Conservation (phyloP, 2,113 vertebrate species). For the Arenaria interpres region DNA sequence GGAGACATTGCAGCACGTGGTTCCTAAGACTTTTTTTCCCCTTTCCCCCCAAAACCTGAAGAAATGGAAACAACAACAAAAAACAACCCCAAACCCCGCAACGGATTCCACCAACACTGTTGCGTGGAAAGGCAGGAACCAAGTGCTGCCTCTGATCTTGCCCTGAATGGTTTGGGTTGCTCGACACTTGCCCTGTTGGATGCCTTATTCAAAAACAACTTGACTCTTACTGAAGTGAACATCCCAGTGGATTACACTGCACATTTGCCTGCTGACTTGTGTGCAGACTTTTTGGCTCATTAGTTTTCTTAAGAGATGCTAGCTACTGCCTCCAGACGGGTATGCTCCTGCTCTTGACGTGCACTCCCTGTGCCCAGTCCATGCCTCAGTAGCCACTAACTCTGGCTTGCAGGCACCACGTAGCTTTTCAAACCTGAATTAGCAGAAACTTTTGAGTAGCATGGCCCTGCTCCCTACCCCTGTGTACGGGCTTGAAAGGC, state of each 20-base stretch:
- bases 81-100: background rate
- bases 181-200: fast-evolving
- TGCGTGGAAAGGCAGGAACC: background rate
- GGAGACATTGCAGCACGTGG: background rate
- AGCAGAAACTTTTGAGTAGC: background rate
- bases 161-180: background rate
- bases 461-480: background rate
- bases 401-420: background rate
- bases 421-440: background rate
- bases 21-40: background rate
- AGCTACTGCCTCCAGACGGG: background rate
- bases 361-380: too few relatives aligned
- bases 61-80: background rate
- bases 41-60: background rate
- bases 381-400: background rate
- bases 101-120: fast-evolving
- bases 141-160: background rate
- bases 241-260: background rate
- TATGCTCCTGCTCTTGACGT: background rate
- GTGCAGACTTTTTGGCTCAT: background rate
- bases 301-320: background rate
- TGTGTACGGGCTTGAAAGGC: background rate
- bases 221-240: background rate
- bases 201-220: background rate
- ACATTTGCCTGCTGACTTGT: background rate